Conservation (phyloP, 2,888 invertebrate species). For the Ochropleura plecta region DNA sequence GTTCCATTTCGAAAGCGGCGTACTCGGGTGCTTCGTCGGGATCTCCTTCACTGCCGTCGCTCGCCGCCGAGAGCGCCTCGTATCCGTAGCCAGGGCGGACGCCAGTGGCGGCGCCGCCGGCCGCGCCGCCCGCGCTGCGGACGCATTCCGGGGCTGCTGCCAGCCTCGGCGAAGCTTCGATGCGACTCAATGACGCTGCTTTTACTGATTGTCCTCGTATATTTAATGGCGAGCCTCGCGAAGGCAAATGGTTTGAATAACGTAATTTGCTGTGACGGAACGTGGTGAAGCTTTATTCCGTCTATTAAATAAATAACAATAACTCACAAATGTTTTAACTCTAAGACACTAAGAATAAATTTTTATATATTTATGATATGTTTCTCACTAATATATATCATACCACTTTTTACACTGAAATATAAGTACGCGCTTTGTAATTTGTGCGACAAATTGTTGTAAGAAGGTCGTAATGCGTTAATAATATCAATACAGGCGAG, state of each 20-base stretch:
- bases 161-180: constrained; percentile 85
- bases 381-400: constrained; percentile 53
- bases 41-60: constrained; percentile 87
- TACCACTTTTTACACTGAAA: constrained; percentile 52
- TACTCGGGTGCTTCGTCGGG: constrained; percentile 85
- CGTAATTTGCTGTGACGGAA: constrained; percentile 89
- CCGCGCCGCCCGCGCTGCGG: constrained; percentile 76
- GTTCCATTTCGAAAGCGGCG: constrained; percentile 86
- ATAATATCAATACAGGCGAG: constrained; percentile 33
- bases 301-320: constrained; percentile 57
- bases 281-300: constrained; percentile 83
- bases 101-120: constrained; percentile 80
- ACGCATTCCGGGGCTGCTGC: constrained; percentile 81
- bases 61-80: constrained; percentile 88
- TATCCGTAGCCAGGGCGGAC: constrained; percentile 89
- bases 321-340: constrained; percentile 38
- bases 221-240: constrained; percentile 82
- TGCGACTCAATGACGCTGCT: constrained; percentile 87
- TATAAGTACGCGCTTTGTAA: constrained; percentile 13
- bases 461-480: constrained; percentile 30
- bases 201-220: constrained; percentile 82
- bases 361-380: constrained; percentile 42
- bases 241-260: constrained; percentile 85
- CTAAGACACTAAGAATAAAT: constrained; percentile 44
- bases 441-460: constrained; percentile 15